Conservation (phyloP, 1,140 invertebrate species). For the Venturia canescens region DNA sequence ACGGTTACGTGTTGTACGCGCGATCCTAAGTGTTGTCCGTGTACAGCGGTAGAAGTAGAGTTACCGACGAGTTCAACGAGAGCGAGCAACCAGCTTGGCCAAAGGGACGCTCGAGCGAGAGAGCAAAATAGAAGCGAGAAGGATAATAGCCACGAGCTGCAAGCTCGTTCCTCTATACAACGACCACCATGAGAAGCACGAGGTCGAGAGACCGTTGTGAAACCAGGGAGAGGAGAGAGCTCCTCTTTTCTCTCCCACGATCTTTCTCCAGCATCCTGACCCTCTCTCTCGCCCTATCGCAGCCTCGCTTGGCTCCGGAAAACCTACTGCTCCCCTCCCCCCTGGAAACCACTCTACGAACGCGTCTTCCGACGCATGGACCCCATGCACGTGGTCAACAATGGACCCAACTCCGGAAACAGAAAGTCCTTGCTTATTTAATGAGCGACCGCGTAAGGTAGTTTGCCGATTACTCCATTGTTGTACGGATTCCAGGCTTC, state of each 20-base stretch:
- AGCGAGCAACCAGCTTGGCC: background rate
- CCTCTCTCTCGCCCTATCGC: background rate
- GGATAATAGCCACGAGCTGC: constrained; percentile 36
- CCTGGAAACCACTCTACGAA: background rate
- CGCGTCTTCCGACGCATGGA: constrained; percentile 17
- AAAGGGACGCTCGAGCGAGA: background rate
- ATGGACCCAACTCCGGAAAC: constrained; percentile 62
- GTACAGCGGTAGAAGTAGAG: background rate
- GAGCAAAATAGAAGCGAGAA: background rate
- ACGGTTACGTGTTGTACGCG: background rate
- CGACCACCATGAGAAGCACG: constrained; percentile 27
- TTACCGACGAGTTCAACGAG: background rate
- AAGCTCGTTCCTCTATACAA: constrained; percentile 40
- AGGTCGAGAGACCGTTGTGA: constrained; percentile 24
- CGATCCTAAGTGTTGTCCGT: background rate
- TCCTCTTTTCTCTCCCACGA: background rate
- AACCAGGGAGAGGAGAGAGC: too few relatives aligned
- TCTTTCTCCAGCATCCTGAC: background rate
- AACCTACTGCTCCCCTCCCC: background rate
- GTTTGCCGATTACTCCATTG: constrained; percentile 65
- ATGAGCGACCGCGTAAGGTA: constrained; percentile 62
- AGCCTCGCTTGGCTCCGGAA: background rate
- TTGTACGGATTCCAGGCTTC: constrained; percentile 48
- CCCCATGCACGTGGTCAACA: constrained; percentile 52
- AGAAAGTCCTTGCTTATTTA: constrained; percentile 65